Evolutionary conservation across 2,888 invertebrate species (phyloP).

Genomic region (Callinectes sapidus): DNA sequence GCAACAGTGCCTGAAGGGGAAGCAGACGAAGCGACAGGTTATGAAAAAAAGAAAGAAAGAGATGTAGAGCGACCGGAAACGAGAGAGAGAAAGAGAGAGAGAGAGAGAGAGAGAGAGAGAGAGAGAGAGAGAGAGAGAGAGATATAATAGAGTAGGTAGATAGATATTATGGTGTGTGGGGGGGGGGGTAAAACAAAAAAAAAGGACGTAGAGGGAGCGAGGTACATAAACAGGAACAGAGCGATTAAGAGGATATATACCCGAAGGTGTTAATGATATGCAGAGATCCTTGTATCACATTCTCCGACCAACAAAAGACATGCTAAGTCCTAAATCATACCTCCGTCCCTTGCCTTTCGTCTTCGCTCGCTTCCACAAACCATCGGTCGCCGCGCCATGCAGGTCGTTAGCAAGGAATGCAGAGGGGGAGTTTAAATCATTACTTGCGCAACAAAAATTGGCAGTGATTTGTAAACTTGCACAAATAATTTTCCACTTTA

Average conservation of each 20-base stretch:
- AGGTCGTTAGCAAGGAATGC: slow-evolving; percentile 8
- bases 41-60: neutral
- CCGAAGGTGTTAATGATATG: slow-evolving; percentile 42
- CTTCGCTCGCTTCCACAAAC: neutral
- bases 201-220: neutral
- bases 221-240: slow-evolving; percentile 19
- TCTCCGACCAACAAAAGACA: slow-evolving; percentile 21
- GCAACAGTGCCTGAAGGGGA: neutral
- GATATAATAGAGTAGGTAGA: too few relatives aligned
- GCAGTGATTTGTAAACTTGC: slow-evolving; percentile 19
- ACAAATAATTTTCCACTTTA: slow-evolving; percentile 6
- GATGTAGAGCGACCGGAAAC: neutral
- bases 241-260: slow-evolving; percentile 37
- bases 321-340: slow-evolving; percentile 9
- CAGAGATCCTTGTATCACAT: slow-evolving; percentile 36
- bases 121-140: neutral
- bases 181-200: neutral
- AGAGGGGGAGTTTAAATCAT: slow-evolving; percentile 21
- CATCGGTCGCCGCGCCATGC: neutral
- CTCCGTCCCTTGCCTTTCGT: neutral
- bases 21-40: neutral
- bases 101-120: neutral
- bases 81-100: neutral
- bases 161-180: too few relatives aligned
- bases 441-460: slow-evolving; percentile 6